Evolutionary conservation across 2,113 vertebrate genomes (phyloP), one percentile per base, ranked within the genome.

Genomic region (Pao palembangensis): DNA sequence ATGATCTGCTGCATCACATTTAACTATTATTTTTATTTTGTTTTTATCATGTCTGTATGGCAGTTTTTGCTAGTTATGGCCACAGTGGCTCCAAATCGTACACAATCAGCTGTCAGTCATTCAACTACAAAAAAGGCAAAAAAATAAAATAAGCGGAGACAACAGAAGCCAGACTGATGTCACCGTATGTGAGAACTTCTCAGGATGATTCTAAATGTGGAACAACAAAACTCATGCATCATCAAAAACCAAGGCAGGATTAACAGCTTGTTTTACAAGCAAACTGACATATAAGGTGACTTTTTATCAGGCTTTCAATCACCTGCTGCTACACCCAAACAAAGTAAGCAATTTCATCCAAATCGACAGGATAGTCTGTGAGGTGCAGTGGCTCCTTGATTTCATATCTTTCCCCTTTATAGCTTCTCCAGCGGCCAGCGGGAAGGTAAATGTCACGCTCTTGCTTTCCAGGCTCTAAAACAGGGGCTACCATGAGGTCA

Each of bases 261-360:
- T 12, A 38, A 38, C 11, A 51, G 49, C 54, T 67, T 62, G 25
- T 55, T 58, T 51, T 31, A 51, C 6, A 57, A 41, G 52, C 19
- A 52, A 51, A 57, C 48, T 10, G 17, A 19, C 15, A 14, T 8
- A 48, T 31, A 50, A 41, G 55, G 58, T 48, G 28, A 55, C 60
- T 19, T 34, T 11, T 59, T 6, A 67, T 71, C 2, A 46, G n/a
- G n/a, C 63, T 69, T 18, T 20, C 19, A 42, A 59, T 58, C n/a
- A 47, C 8, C 55, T 61, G 23, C 20, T 69, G 51, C 69, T 89
- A 86, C 58, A 90, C 88, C 92, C 91, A 95, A 64, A 91, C 75
- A 82, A 99, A 98, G 79, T 97, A 98, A 38, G 96, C 96, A 1
- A 98, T 90, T 86, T 98, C 95, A 0, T 98, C 95, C 67, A 98